phyloP scores from a whole-genome alignment of 1,140 invertebrate genomes.

The Tetraneura akinire region DNA sequence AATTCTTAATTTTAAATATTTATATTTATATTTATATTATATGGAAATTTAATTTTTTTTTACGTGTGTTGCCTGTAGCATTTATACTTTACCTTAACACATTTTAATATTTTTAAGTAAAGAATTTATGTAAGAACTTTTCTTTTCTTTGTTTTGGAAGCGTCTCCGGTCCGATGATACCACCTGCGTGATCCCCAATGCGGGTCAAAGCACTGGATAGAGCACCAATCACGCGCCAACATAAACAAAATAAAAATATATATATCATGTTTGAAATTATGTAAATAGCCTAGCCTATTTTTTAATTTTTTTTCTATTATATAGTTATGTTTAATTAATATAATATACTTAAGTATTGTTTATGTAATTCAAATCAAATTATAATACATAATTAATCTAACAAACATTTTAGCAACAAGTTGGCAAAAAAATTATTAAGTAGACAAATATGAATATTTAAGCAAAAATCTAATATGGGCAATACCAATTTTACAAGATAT shows the following conservation, averaged over 20 bases:
- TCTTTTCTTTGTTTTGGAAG: slow-evolving; percentile 51
- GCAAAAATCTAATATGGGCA: slow-evolving; percentile 11
- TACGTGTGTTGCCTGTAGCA: slow-evolving; percentile 11
- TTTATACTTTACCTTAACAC: neutral
- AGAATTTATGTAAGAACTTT: slow-evolving; percentile 48
- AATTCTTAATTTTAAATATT: neutral
- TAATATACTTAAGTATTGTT: slow-evolving; percentile 43
- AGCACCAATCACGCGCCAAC: slow-evolving; percentile 31
- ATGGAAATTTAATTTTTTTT: slow-evolving; percentile 26
- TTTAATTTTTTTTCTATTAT: slow-evolving; percentile 25
- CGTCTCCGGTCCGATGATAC: slow-evolving; percentile 45
- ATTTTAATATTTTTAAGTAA: slow-evolving; percentile 8
- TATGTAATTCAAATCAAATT: slow-evolving; percentile 34
- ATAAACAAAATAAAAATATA: slow-evolving; percentile 14
- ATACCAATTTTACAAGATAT: slow-evolving; percentile 27
- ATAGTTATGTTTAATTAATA: slow-evolving; percentile 33
- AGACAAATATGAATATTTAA: slow-evolving; percentile 28
- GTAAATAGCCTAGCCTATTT: slow-evolving; percentile 48
- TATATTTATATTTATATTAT: slow-evolving; percentile 12
- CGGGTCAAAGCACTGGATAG: slow-evolving; percentile 44
- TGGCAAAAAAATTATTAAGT: slow-evolving; percentile 7
- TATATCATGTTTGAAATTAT: slow-evolving; percentile 33
- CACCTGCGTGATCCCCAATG: slow-evolving; percentile 45
- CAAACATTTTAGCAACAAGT: slow-evolving; percentile 18
- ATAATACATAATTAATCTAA: slow-evolving; percentile 27